These are phyloP conservation scores for Mus minutoides DNA, from an alignment of 2,797 vertebrate species.

Conservation along the genomic window DNA sequence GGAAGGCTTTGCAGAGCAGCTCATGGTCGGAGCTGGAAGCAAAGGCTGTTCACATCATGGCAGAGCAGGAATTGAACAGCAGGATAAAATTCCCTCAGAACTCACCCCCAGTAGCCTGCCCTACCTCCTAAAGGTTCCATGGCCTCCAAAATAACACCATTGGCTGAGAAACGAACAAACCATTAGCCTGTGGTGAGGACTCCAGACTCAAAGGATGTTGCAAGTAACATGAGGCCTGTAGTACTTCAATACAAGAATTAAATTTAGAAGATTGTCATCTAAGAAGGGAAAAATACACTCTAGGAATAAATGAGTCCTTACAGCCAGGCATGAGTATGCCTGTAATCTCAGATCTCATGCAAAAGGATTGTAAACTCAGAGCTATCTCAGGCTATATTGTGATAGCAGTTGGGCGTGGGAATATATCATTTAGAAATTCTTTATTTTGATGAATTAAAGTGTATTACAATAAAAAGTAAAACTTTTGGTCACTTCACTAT, in stretches of 20 bases:
- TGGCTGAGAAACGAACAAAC: neutral
- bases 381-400: neutral
- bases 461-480: neutral
- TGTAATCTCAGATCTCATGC: neutral
- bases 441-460: neutral
- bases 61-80: neutral
- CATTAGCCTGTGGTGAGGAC: neutral
- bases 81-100: neutral
- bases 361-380: neutral
- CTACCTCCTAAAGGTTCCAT: neutral
- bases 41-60: neutral
- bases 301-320: neutral
- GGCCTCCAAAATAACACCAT: neutral
- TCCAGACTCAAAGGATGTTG: neutral
- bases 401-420: neutral
- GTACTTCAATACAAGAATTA: neutral
- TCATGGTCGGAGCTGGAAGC: neutral
- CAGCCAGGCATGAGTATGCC: neutral
- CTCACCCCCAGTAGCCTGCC: neutral
- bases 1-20: neutral
- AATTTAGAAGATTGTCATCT: neutral
- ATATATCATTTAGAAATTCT: neutral
- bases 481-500: neutral
- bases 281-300: neutral
- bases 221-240: neutral